These are phyloP conservation scores for Mobula hypostoma DNA, from an alignment of 2,113 vertebrate genomes.

Conservation along the genomic window DNA sequence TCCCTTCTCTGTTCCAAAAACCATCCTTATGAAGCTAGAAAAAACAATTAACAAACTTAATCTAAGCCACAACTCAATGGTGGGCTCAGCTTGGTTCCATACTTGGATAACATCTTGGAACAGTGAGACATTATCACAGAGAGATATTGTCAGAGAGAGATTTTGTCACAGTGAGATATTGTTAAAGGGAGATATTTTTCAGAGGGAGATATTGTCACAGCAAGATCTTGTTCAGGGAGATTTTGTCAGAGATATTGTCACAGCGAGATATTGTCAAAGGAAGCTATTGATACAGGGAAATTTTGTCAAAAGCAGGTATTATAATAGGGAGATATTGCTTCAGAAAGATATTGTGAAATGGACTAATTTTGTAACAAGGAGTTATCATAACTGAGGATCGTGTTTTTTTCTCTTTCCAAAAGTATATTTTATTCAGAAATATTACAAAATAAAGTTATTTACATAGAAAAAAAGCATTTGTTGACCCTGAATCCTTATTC, in stretches of 20 bases:
- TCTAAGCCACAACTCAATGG: too few relatives aligned
- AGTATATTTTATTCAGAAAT: too few relatives aligned
- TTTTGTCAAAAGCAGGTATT: neutral
- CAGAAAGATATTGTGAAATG: neutral
- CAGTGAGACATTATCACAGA: neutral
- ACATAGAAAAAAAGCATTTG: too few relatives aligned
- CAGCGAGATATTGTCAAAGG: neutral
- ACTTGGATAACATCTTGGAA: neutral
- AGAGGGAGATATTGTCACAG: neutral
- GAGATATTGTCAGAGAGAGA: neutral
- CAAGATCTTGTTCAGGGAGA: neutral
- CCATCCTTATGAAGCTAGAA: too few relatives aligned
- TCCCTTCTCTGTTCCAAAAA: too few relatives aligned
- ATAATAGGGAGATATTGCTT: neutral
- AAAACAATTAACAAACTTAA: too few relatives aligned
- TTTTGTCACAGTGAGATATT: neutral
- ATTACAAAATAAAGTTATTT: too few relatives aligned
- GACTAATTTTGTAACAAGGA: neutral
- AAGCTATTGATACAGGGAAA: neutral
- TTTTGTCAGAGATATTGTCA: neutral
- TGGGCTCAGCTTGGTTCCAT: too few relatives aligned
- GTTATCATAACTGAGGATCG: neutral
- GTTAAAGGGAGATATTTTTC: neutral
- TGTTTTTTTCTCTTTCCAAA: neutral
- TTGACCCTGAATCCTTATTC: too few relatives aligned